phyloP scores from a whole-genome alignment of 2,113 vertebrate genomes.

The Oncorhynchus keta region DNA sequence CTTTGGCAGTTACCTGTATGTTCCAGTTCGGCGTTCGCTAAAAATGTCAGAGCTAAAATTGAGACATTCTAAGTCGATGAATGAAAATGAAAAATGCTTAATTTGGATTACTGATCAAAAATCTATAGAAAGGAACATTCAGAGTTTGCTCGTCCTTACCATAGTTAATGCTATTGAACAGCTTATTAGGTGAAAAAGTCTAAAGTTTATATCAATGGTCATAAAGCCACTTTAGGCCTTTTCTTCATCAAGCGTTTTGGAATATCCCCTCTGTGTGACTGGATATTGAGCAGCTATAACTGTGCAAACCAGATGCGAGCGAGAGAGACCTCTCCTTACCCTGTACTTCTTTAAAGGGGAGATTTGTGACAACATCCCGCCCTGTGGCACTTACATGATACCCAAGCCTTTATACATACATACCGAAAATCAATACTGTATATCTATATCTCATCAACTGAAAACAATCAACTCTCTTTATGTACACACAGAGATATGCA shows the following conservation, averaged over 20 bases:
- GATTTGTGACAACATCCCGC: slow-evolving; percentile 37
- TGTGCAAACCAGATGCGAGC: slow-evolving; percentile 37
- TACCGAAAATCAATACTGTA: slow-evolving; percentile 55
- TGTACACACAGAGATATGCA: slow-evolving; percentile 48
- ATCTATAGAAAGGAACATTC: no score
- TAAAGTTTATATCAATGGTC: no score
- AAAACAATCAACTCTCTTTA: slow-evolving; percentile 34
- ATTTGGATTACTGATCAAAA: no score
- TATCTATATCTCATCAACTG: slow-evolving; percentile 39
- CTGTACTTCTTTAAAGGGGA: slow-evolving; percentile 55
- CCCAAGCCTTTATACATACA: slow-evolving; percentile 41
- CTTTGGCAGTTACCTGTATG: not conserved
- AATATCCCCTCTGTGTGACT: slow-evolving; percentile 9
- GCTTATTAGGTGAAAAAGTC: no score
- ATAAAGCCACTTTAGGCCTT: no score
- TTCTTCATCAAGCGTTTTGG: no score
- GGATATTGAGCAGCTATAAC: slow-evolving; percentile 41
- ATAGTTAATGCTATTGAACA: no score
- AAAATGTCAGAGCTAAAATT: slow-evolving; percentile 1
- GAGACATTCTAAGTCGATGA: no score
- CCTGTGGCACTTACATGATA: slow-evolving; percentile 64
- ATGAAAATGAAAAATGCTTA: no score
- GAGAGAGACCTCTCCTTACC: slow-evolving; percentile 48
- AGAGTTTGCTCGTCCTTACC: no score
- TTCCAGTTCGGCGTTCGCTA: slow-evolving; percentile 42